These are phyloP conservation scores for Cynopterus sphinx DNA, from an alignment of 2,797 vertebrate species.

Conservation along the genomic window DNA sequence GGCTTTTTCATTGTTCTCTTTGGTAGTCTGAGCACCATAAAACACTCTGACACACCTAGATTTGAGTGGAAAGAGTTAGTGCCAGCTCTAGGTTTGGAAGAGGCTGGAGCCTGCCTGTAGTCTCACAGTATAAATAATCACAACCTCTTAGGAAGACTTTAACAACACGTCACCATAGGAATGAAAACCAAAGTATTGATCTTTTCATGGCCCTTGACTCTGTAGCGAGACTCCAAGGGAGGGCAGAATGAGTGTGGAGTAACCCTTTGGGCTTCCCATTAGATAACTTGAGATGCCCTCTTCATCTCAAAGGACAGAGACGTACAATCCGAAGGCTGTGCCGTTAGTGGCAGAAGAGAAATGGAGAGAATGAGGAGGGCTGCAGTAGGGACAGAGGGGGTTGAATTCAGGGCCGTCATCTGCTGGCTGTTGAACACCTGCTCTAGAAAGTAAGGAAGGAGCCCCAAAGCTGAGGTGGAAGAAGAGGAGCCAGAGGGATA, in stretches of 20 bases:
- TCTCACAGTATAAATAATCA: neutral
- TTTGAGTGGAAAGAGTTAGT: neutral
- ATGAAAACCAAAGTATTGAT: neutral
- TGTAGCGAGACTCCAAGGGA: neutral
- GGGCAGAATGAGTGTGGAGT: neutral
- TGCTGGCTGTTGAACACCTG: neutral
- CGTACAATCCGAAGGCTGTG: neutral
- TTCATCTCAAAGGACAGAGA: neutral
- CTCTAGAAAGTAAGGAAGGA: neutral
- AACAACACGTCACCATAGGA: neutral
- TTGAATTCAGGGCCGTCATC: too few species aligned
- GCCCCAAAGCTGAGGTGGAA: neutral
- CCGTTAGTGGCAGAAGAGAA: neutral
- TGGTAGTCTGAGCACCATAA: neutral
- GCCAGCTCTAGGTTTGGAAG: too few species aligned
- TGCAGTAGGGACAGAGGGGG: rapidly evolving
- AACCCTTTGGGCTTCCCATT: neutral
- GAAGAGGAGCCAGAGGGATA: neutral
- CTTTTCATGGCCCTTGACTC: neutral
- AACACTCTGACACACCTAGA: neutral
- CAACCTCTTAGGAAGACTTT: neutral
- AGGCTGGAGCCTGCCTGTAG: neutral
- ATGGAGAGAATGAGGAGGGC: neutral
- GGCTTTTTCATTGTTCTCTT: neutral
- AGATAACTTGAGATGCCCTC: neutral